These are phyloP conservation scores for Kryptopterus vitreolus DNA, from an alignment of 2,797 vertebrate species.

Conservation along the genomic window DNA sequence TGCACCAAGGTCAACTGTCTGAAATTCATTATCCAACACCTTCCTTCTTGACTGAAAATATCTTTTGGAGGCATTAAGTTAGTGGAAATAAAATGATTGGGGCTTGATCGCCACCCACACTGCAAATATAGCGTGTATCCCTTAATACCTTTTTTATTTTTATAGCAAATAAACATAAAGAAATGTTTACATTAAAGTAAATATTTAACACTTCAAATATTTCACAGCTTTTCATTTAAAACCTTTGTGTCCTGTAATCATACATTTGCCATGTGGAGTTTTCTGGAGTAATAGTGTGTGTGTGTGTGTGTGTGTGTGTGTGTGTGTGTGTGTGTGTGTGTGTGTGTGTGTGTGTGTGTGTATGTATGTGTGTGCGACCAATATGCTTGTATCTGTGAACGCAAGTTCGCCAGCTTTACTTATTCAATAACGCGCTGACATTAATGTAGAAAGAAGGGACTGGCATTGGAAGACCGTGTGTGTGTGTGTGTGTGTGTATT, in stretches of 20 bases:
- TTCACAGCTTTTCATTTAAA: neutral
- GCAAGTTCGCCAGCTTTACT: conserved; percentile 66
- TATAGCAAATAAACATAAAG: neutral
- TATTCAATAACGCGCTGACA: conserved; percentile 65
- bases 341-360: neutral
- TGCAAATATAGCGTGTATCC: neutral
- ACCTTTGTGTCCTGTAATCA: neutral
- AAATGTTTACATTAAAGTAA: neutral
- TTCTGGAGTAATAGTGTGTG: neutral
- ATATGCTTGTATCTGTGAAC: conserved; percentile 7
- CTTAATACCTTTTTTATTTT: neutral
- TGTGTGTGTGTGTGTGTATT: conserved; percentile 31
- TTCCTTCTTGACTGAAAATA: neutral
- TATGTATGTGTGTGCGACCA: neutral
- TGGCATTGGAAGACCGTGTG: conserved; percentile 23
- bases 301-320: conserved; percentile 5
- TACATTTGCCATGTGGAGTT: neutral
- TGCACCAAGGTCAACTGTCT: neutral
- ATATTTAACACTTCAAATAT: neutral
- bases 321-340: conserved; percentile 17
- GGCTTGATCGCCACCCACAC: neutral
- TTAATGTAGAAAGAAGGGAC: conserved; percentile 20
- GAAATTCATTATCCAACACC: neutral
- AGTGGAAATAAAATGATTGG: neutral
- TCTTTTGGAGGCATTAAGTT: neutral